Base-by-base conservation (phyloP, 2,797 vertebrate genomes). In the Dendrocincla fuliginosa region DNA sequence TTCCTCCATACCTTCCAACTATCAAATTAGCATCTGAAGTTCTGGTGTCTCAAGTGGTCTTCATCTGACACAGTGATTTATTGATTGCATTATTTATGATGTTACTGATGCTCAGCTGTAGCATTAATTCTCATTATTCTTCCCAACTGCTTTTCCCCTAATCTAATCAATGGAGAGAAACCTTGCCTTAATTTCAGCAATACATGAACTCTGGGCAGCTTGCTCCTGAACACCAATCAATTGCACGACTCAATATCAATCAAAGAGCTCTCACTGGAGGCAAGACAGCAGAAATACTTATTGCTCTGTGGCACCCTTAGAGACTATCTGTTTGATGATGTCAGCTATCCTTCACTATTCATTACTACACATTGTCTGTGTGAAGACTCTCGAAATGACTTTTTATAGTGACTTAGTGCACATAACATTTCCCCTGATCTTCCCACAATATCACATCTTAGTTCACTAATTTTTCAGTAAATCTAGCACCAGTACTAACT, bases 51-150 rank as follows among this genome's bases (percentile, higher is more conserved):
- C 65, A 80, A 83, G 46, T 44, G 46, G 22, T 73, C 76, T 89
- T 86, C 50, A 59, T 47, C 49, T 87, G 71, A 65, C 3, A 10
- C 33, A 70, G 56, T 67, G 30, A 61, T 68, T 75, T 95, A 89
- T 55, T 81, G 78, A 94, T 52, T 83, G 39, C 15, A 19, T 90
- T 77, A 90, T 91, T 86, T 95, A 86, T 73, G 47, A 84, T 65
- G 47, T 50, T 80, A 81, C 22, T 41, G 57, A 68, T 75, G 42
- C 30, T 69, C 57, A 93, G 37, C n/a, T 80, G 39, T 16, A 89
- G 6, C 41, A 92, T 89, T 89, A 92, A 80, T 39, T 82, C 49
- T 83, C 53, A 53, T 90, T 80, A 89, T 64, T 75, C 30, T 71
- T 89, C 60, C 42, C 50, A 83, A 27, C 17, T 59, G 30, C 44